These are phyloP conservation scores for Ranitomeya variabilis DNA, from an alignment of 2,113 vertebrate genomes.

Conservation along the genomic window DNA sequence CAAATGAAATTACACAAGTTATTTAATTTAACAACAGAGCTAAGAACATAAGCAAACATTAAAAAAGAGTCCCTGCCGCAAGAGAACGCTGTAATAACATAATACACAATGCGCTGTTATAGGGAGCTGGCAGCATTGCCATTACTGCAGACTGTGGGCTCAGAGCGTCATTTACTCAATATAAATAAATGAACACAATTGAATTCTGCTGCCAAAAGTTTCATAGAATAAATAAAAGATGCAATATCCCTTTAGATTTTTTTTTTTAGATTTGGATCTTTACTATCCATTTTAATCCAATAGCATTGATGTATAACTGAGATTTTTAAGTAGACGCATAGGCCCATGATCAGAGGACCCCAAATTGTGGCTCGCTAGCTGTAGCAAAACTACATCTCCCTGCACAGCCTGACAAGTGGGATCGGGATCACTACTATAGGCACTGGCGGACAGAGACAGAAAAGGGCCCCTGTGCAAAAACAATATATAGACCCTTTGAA, in stretches of 20 bases:
- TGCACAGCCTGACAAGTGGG: background rate
- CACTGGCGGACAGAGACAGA: too few relatives aligned
- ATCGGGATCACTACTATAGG: too few relatives aligned
- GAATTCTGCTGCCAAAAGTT: background rate
- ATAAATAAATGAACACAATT: slow-evolving; percentile 27
- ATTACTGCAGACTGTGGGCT: slow-evolving; percentile 11
- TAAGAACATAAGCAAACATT: slow-evolving; percentile 33
- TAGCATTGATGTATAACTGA: background rate
- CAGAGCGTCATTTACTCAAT: background rate
- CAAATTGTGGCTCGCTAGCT: background rate
- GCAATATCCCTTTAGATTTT: background rate
- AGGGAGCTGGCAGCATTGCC: background rate
- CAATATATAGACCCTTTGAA: too few relatives aligned
- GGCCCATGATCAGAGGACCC: background rate
- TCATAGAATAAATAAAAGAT: background rate
- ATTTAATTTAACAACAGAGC: slow-evolving; percentile 27
- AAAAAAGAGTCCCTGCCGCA: slow-evolving; percentile 8
- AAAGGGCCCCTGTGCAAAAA: too few relatives aligned
- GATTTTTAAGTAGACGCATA: background rate
- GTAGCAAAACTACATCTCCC: background rate
- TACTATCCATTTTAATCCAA: background rate
- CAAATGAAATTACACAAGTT: slow-evolving; percentile 27
- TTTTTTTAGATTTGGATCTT: background rate
- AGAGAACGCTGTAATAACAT: slow-evolving; percentile 28
- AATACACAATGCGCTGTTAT: slow-evolving; percentile 21